Evolutionary conservation across 2,888 invertebrate species (phyloP).

Genomic region (Andricus curvator): DNA sequence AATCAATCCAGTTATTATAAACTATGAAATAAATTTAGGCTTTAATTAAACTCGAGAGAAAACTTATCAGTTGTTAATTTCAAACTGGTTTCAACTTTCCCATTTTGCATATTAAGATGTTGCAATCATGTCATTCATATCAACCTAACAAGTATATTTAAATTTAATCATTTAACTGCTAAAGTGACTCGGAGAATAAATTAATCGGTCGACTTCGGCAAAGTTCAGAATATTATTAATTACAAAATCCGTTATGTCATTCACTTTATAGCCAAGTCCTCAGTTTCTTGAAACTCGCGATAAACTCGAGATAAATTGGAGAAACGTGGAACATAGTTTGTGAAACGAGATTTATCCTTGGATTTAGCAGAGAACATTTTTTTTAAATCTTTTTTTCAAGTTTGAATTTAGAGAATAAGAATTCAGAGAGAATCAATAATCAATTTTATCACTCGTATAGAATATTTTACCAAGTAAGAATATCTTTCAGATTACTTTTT

Average conservation of each 20-base stretch:
- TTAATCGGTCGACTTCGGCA: background rate
- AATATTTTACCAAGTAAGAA: no score
- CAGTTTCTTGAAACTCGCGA: background rate
- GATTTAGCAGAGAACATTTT: background rate
- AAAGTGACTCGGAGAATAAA: background rate
- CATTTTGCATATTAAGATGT: no score
- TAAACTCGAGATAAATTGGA: background rate
- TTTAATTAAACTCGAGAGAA: no score
- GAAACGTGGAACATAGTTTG: background rate
- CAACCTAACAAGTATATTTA: background rate
- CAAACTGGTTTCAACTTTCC: no score
- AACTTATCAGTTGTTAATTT: no score
- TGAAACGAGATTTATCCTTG: background rate
- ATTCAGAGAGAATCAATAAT: background rate
- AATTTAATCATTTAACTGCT: background rate
- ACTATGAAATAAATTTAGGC: no score
- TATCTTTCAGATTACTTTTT: no score
- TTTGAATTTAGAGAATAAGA: background rate
- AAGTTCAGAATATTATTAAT: conserved; percentile 8
- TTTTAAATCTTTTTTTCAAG: background rate
- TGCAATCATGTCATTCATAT: background rate
- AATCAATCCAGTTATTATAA: no score
- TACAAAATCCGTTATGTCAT: background rate
- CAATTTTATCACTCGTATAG: background rate
- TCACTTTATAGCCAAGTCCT: background rate